These are phyloP conservation scores for Rhodophaea formosa DNA, from an alignment of 2,888 invertebrate genomes.

Conservation along the genomic window DNA sequence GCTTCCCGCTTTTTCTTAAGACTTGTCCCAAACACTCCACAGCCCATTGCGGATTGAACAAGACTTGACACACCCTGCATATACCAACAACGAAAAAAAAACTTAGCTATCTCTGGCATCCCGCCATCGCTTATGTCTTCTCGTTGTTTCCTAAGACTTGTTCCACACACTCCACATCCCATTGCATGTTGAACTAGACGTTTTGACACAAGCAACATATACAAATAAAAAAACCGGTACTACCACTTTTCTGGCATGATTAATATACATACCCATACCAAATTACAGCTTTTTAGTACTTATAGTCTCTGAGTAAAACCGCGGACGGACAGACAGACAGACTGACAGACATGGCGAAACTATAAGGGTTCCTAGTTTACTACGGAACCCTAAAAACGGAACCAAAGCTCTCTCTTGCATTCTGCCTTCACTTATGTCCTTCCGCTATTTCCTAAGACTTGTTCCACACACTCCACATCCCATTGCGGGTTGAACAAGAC, in stretches of 20 bases:
- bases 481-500: conserved; percentile 26
- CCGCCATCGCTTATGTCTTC: not conserved
- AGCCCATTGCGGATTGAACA: conserved; percentile 22
- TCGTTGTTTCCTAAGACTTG: conserved; percentile 9
- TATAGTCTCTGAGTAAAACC: too few species aligned
- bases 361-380: too few species aligned
- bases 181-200: conserved; percentile 26
- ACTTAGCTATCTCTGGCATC: too few species aligned
- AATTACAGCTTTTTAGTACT: too few species aligned
- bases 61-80: conserved; percentile 25
- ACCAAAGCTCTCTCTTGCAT: too few species aligned
- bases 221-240: too few species aligned
- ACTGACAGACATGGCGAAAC: too few species aligned
- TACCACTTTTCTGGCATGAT: too few species aligned
- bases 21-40: conserved; percentile 5
- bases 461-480: conserved; percentile 11
- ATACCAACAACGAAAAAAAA: not conserved
- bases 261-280: too few species aligned
- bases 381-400: too few species aligned
- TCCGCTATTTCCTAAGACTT: conserved; percentile 10
- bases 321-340: too few species aligned
- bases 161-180: conserved; percentile 12
- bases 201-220: conserved; percentile 22
- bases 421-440: not conserved
- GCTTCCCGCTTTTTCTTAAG: conserved; percentile 8